Percentiles rank a stretch among this genome's conserved stretches.
Conservation (phyloP, 2,888 invertebrate genomes). For the Ectobius pallidus region DNA sequence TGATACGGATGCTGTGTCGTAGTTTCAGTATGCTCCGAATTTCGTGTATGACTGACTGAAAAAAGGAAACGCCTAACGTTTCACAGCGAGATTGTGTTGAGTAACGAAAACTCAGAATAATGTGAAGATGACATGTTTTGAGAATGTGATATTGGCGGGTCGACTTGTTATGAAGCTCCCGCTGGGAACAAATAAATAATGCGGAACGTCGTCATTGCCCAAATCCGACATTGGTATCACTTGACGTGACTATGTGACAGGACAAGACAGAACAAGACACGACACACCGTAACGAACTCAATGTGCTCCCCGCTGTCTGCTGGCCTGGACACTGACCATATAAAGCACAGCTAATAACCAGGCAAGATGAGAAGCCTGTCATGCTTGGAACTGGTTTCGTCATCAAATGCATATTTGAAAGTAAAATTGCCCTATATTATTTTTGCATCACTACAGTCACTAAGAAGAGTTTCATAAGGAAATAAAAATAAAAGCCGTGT, state of each 20-base stretch:
- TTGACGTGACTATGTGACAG: slow-evolving; percentile 15
- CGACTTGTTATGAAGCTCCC: slow-evolving; percentile 16
- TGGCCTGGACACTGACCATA: slow-evolving; percentile 26
- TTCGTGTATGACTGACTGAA: too few species aligned
- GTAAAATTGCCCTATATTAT: neutral
- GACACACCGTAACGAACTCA: neutral
- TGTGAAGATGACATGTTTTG: slow-evolving; percentile 23
- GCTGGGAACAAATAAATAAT: slow-evolving; percentile 11
- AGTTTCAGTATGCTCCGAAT: too few species aligned
- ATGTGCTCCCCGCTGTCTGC: slow-evolving; percentile 17
- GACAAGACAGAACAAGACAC: slow-evolving; percentile 19
- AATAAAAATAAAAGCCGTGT: neutral
- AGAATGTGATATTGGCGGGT: slow-evolving; percentile 5
- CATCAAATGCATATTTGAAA: slow-evolving; percentile 7
- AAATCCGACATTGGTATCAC: slow-evolving; percentile 14
- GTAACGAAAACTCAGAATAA: slow-evolving; percentile 13
- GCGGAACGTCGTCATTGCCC: slow-evolving; percentile 1
- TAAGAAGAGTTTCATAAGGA: neutral
- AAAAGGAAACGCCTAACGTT: too few species aligned
- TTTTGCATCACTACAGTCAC: neutral
- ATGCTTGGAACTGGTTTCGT: neutral
- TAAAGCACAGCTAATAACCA: slow-evolving; percentile 19
- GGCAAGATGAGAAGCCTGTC: neutral
- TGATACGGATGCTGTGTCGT: too few species aligned
- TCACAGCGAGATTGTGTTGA: too few species aligned